Base-by-base conservation (phyloP, 2,797 vertebrate genomes). In the Pangasius larnaudii region DNA sequence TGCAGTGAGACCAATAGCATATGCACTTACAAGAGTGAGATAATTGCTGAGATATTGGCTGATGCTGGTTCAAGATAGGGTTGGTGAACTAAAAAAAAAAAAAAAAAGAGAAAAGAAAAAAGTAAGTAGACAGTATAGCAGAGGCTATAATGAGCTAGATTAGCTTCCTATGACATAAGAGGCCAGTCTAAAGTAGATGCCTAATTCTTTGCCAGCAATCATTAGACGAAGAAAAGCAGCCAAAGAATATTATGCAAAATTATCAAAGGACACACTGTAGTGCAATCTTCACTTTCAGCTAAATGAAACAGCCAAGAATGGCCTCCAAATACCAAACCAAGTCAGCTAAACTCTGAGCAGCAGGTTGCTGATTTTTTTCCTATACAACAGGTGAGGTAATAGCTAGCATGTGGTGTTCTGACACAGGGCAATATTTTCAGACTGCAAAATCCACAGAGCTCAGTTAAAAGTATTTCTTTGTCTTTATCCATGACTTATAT, bases 161-260 rank as follows among this genome's bases (percentile, higher is more conserved):
- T 71, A 61, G n/a, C 63, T 71, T 72, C 16, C 36, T 30, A 63
- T 61, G 75, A 59, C 51, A 69, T 18, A 65, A 65, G 33, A 24
- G 33, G 51, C 74, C 61, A 46, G 27, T 67, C 36, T 30, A 42
- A 84, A n/a, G 72, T 42, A 56, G 71, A 85, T 78, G 53, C 22
- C 30, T 65, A 7, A 56, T 69, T 33, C 49, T 24, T 78, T 79
- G 87, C 72, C 82, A 79, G 83, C 39, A 49, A 71, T 75, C 71
- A 80, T 71, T 88, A 85, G 65, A 72, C 53, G 39, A 51, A 46
- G 51, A 79, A 79, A 71, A n/a, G 49, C 51, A 58, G 82, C 33
- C 82, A 88, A 80, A 36, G 33, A 84, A 84, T 53, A 77, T 65
- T 88, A 72, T 75, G 81, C 30, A 56, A 74, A 65, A 84, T 74